These are phyloP conservation scores for Perca fluviatilis DNA, from an alignment of 2,113 vertebrate species.

Conservation along the genomic window DNA sequence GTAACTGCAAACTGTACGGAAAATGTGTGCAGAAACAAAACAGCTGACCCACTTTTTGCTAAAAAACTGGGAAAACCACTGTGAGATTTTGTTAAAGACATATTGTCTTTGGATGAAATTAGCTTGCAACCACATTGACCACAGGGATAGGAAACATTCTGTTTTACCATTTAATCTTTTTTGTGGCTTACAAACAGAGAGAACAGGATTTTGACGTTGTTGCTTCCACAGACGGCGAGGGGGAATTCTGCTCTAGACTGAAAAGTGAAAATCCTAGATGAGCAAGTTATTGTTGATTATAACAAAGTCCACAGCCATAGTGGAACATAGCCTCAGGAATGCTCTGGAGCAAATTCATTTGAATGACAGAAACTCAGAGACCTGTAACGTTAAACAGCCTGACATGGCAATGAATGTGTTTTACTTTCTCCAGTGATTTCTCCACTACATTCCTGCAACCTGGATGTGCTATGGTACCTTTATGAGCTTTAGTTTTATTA, in stretches of 20 bases:
- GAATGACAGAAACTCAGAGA: slow-evolving; percentile 13
- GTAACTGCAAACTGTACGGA: slow-evolving; percentile 34
- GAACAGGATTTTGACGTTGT: slow-evolving; percentile 11
- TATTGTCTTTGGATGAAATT: slow-evolving; percentile 48
- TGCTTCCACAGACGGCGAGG: background rate
- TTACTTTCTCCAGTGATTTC: slow-evolving; percentile 9
- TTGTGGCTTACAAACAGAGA: slow-evolving; percentile 13
- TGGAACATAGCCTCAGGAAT: slow-evolving; percentile 10
- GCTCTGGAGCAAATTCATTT: slow-evolving; percentile 44
- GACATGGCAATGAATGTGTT: slow-evolving; percentile 2
- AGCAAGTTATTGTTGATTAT: slow-evolving; percentile 12
- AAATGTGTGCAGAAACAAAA: slow-evolving; percentile 42
- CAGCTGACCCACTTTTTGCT: slow-evolving; percentile 50
- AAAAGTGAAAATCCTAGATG: background rate
- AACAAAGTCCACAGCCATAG: slow-evolving; percentile 7
- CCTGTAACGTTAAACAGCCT: slow-evolving; percentile 14
- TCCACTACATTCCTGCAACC: slow-evolving; percentile 26
- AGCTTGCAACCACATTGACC: slow-evolving; percentile 44
- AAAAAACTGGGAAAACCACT: slow-evolving; percentile 43
- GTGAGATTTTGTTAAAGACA: slow-evolving; percentile 49
- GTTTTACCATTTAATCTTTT: slow-evolving; percentile 50
- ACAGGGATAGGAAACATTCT: slow-evolving; percentile 42
- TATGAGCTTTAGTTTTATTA: slow-evolving; percentile 18
- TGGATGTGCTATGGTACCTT: background rate
- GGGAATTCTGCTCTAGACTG: slow-evolving; percentile 2